Conservation (phyloP, 2,797 vertebrate genomes). For the Chelon labrosus region DNA sequence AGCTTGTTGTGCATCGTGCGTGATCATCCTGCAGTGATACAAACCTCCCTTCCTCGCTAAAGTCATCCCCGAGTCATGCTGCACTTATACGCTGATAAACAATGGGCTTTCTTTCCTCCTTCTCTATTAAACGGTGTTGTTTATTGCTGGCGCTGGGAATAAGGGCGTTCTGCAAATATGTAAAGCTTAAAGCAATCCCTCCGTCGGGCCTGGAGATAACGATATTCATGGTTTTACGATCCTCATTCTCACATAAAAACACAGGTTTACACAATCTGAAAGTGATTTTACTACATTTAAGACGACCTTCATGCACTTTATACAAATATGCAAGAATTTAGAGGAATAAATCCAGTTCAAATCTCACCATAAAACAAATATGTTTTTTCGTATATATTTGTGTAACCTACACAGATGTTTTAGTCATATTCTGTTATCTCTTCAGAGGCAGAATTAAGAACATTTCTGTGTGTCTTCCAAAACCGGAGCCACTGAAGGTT, state of each 20-base stretch:
- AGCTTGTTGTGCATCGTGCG: too few relatives aligned
- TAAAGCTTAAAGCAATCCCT: slow-evolving; percentile 15
- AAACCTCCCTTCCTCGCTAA: too few relatives aligned
- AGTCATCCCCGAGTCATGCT: too few relatives aligned
- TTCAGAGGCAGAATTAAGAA: neutral
- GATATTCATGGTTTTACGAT: slow-evolving; percentile 34
- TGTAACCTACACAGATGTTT: too few relatives aligned
- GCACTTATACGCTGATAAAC: too few relatives aligned
- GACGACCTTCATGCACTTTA: neutral
- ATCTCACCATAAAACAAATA: too few relatives aligned
- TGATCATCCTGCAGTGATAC: too few relatives aligned
- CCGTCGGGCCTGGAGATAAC: slow-evolving; percentile 16
- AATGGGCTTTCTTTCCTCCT: too few relatives aligned
- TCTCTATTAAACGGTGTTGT: too few relatives aligned
- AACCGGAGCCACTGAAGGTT: slow-evolving; percentile 23
- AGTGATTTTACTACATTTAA: neutral
- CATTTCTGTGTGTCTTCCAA: neutral
- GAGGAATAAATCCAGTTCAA: neutral
- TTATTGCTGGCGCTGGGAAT: neutral
- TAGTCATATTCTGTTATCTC: too few relatives aligned
- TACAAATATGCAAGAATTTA: neutral
- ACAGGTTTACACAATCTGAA: neutral
- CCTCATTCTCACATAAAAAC: neutral
- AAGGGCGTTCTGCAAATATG: neutral
- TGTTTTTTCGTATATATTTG: too few relatives aligned